Conservation (phyloP, 2,113 vertebrate genomes). For the Pelodiscus sinensis region DNA sequence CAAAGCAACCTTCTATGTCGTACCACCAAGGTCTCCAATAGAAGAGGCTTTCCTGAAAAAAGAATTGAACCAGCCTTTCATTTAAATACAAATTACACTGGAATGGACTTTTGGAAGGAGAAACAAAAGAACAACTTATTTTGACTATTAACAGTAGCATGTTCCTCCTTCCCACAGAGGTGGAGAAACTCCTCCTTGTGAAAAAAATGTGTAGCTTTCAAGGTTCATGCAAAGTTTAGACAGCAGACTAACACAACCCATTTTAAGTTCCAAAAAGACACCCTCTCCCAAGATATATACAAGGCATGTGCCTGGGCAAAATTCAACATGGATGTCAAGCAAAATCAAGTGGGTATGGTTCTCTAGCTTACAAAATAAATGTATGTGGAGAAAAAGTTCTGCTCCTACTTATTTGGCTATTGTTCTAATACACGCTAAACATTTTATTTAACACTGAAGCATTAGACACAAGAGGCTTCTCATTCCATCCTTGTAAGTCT, state of each 20-base stretch:
- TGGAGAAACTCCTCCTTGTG: neutral
- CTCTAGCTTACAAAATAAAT: neutral
- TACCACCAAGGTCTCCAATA: fast-evolving
- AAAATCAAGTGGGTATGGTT: neutral
- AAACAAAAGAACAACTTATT: neutral
- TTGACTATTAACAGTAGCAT: neutral
- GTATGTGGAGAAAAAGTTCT: neutral
- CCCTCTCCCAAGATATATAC: fast-evolving
- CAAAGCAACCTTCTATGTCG: neutral
- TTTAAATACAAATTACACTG: neutral
- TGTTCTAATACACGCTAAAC: neutral
- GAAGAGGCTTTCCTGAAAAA: fast-evolving
- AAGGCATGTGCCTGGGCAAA: neutral
- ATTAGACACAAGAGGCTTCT: neutral
- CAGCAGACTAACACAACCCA: neutral
- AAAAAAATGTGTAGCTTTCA: neutral
- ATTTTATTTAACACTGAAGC: slow-evolving; percentile 2
- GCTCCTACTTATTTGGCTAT: neutral
- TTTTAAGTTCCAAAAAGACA: fast-evolving
- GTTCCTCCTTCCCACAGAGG: neutral
- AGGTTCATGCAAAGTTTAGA: neutral
- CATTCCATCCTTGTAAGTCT: neutral
- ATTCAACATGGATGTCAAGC: fast-evolving
- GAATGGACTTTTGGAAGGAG: neutral
- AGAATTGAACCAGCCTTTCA: neutral